These are phyloP conservation scores for Microdon myrmicae DNA, from an alignment of 2,888 invertebrate genomes.

Conservation along the genomic window DNA sequence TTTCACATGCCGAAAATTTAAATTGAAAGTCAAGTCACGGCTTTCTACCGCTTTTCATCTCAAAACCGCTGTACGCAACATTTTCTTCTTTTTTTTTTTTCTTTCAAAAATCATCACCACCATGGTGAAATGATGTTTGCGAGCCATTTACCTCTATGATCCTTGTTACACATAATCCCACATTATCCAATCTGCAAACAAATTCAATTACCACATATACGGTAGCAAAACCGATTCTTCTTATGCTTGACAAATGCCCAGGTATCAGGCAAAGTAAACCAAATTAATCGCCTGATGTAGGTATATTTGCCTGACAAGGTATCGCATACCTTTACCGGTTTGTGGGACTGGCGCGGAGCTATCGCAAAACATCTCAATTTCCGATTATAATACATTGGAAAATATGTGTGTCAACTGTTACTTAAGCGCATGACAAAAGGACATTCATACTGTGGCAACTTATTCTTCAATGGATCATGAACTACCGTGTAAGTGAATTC, in stretches of 20 bases:
- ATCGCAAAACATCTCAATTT: conserved; percentile 35
- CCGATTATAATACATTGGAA: conserved; percentile 17
- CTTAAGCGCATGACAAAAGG: conserved; percentile 52
- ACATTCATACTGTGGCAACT: conserved; percentile 32
- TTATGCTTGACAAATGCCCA: conserved; percentile 26
- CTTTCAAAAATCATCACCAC: not conserved
- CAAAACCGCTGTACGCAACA: not conserved
- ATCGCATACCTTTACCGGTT: conserved; percentile 25
- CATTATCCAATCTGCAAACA: conserved; percentile 45
- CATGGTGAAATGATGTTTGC: conserved; percentile 15
- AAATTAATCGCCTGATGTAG: no score
- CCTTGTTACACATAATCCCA: conserved; percentile 28
- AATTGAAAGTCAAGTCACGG: no score
- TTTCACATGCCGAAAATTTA: not conserved
- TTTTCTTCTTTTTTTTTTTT: conserved; percentile 5
- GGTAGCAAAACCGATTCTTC: conserved; percentile 34
- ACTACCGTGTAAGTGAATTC: conserved; percentile 35
- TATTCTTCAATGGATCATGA: conserved; percentile 15
- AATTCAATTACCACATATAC: conserved; percentile 46
- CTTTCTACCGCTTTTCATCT: no score
- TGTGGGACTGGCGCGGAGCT: no score
- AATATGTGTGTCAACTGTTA: conserved; percentile 2
- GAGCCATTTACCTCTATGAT: conserved; percentile 2
- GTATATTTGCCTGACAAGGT: conserved; percentile 46
- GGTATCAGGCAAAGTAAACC: conserved; percentile 36